Evolutionary conservation across 2,113 vertebrate species (phyloP).

Genomic region (Tetrao urogallus): DNA sequence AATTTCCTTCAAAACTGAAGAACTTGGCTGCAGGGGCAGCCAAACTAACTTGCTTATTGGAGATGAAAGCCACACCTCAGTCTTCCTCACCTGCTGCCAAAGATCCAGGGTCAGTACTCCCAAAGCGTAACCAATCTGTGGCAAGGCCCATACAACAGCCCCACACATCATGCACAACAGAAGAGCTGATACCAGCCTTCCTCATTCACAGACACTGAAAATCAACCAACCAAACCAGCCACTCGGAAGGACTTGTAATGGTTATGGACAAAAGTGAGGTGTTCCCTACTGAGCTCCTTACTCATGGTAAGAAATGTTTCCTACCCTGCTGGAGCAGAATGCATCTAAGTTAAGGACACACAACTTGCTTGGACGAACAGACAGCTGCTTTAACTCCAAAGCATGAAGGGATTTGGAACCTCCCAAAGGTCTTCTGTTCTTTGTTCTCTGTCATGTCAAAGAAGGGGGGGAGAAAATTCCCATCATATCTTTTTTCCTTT

Average conservation of each 20-base stretch:
- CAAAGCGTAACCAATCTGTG: background rate
- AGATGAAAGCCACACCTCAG: background rate
- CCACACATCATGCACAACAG: background rate
- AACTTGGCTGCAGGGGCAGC: background rate
- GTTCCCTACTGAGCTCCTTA: background rate
- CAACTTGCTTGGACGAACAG: background rate
- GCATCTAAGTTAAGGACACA: background rate
- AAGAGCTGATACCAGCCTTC: background rate
- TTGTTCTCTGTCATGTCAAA: background rate
- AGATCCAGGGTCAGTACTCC: background rate
- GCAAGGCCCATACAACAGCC: background rate
- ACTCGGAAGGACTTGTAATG: background rate
- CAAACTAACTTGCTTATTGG: background rate
- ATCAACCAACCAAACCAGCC: background rate
- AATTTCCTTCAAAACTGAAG: background rate
- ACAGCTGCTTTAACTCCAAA: background rate
- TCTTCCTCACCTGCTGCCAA: background rate
- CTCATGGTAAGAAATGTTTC: background rate
- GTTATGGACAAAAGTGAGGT: background rate
- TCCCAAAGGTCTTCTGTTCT: background rate
- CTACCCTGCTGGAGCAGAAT: background rate
- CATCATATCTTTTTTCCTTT: background rate
- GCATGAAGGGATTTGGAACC: background rate
- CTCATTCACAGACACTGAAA: background rate
- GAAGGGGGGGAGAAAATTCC: background rate